Evolutionary conservation across 2,888 invertebrate species (phyloP), one percentile per base, ranked within the genome.

Genomic region (Zygothrica quintamaculata): DNA sequence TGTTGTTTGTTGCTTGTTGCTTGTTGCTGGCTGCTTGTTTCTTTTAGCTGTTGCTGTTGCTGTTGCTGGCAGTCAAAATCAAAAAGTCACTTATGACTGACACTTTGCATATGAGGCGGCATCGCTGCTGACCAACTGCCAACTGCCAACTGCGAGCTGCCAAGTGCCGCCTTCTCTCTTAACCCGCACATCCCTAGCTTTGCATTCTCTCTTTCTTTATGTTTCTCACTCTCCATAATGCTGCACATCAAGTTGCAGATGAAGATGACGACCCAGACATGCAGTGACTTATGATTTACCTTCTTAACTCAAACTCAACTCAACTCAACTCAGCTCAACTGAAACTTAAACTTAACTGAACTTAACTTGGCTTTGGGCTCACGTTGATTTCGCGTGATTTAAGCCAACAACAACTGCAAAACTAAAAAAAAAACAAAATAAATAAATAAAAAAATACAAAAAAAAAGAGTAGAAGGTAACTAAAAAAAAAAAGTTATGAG

Each of bases 31-130:
- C 29, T 29, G 1, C 9, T 2, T 3, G 18, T 22, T 22, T 2
- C 18, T 22, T 2, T 5, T 29, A 26, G 29, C 29, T 29, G 29
- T 5, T 2, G 80, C 43, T 57, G 65, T 11, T 50, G 52, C 42
- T 34, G 62, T 5, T 50, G 47, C n/a, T 75, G 68, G 86, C 87
- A 74, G 68, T 61, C 77, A 80, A 81, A 82, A 86, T 87, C 77
- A 73, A 84, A 82, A 82, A 84, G 81, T 84, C 82, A 84, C 85
- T 82, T 84, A 77, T 87, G 82, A 82, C 82, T 87, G 87, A 82
- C 82, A 87, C 85, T 87, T 82, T 82, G 87, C 82, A 87, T 82
- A 81, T 60, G 67, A 76, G 77, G 77, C 78, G 78, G 77, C 65
- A 74, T 59, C 75, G 37, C 40, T 34, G 47, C 57, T 48, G 51